Evolutionary conservation across 2,888 invertebrate genomes (phyloP).

Genomic region (Synanthedon formicaeformis): DNA sequence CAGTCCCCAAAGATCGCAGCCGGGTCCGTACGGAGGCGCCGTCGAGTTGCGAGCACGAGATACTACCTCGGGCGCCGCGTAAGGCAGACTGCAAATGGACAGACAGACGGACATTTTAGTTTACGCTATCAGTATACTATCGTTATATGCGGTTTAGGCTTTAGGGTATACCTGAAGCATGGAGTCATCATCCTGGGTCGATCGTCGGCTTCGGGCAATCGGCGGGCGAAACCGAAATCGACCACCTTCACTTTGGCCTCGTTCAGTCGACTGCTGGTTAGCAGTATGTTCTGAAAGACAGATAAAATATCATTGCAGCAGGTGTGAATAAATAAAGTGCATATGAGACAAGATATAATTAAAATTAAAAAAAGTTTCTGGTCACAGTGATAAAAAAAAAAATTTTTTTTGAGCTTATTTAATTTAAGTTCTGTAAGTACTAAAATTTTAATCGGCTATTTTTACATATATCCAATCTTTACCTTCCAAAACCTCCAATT

Average conservation of each 20-base stretch:
- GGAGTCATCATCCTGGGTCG: conserved; percentile 76
- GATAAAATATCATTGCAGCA: neutral
- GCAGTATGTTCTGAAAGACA: conserved; percentile 48
- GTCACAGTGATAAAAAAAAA: too few relatives aligned
- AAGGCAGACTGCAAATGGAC: conserved; percentile 71
- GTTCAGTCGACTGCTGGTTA: conserved; percentile 32
- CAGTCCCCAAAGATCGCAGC: conserved; percentile 96
- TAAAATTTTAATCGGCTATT: too few relatives aligned
- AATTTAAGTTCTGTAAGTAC: too few relatives aligned
- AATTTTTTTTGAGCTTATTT: too few relatives aligned
- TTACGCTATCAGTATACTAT: too few relatives aligned
- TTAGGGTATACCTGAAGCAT: conserved; percentile 78
- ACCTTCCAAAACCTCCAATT: too few relatives aligned
- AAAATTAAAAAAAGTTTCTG: too few relatives aligned
- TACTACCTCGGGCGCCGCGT: conserved; percentile 96
- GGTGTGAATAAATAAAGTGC: too few relatives aligned
- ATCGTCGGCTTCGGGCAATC: conserved; percentile 32
- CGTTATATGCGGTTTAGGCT: too few relatives aligned
- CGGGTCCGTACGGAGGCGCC: conserved; percentile 83
- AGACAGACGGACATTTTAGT: too few relatives aligned
- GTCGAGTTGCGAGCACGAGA: conserved; percentile 43
- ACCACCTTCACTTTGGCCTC: conserved; percentile 82
- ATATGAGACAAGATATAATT: neutral
- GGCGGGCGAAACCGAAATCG: conserved; percentile 96
- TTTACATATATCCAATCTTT: too few relatives aligned